Base-by-base conservation (phyloP, 2,113 vertebrate genomes). In the Gadus macrocephalus region DNA sequence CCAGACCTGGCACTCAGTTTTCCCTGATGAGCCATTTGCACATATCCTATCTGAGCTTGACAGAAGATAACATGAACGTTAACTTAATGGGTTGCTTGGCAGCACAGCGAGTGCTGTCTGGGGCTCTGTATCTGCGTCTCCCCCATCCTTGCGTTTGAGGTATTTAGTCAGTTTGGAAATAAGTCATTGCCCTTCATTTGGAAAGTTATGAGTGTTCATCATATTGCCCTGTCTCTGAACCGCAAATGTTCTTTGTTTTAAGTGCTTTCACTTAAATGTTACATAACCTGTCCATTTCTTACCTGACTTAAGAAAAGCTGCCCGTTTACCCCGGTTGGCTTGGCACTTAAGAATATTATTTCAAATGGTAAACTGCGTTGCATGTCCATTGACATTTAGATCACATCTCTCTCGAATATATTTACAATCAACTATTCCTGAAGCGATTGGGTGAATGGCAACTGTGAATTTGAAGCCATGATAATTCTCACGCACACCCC, bases 261-360 rank as follows among this genome's bases (percentile, higher is more conserved):
- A 70, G 66, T 70, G 42, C 73, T 71, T 78, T 78, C 67, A 67
- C 27, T 61, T 72, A 42, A 56, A 74, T 4, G 25, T 86, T 81
- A 77, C 66, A 42, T 74, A 83, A 79, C 4, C 77, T 65, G 35
- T 27, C 72, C 70, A 83, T 73, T 20, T 20, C 20, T 20, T 8
- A 11, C 38, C 38, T 42, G 38, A 6, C 5, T 42, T 42, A 42
- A 42, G 38, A 42, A 42, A 42, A 42, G 38, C 38, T 42, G 5
- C 81, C 78, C 15, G 53, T 19, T 28, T 59, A 38, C 71, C 16
- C 68, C 69, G 59, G 65, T 75, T 65, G 67, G 55, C 64, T 42
- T 79, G 63, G 35, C n/a, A 66, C 53, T 76, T 31, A 59, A 70
- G 74, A 64, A 70, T 63, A 35, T 35, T 35, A 35, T 35, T 35